These are phyloP conservation scores for Platycnemis pennipes DNA, from an alignment of 2,888 invertebrate genomes.

Conservation along the genomic window DNA sequence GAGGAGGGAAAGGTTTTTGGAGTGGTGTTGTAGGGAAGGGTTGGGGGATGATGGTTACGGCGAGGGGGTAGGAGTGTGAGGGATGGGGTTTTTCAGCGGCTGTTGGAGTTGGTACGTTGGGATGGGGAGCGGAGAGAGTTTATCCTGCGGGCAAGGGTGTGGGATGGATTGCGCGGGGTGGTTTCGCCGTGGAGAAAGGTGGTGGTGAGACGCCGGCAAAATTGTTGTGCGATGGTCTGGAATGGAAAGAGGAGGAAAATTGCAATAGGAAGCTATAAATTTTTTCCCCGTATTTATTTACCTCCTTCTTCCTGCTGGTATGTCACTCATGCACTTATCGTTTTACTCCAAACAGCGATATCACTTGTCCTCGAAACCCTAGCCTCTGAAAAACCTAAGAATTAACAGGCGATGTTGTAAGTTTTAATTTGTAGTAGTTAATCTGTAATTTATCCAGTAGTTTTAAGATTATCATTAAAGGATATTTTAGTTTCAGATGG, in stretches of 20 bases:
- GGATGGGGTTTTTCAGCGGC: neutral
- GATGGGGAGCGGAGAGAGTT: neutral
- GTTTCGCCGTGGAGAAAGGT: neutral
- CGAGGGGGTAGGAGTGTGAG: neutral
- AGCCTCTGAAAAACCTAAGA: neutral
- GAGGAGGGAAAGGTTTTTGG: neutral
- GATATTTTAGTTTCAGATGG: too few relatives aligned
- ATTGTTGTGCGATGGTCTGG: neutral
- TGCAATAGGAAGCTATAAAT: neutral
- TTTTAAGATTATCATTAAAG: too few relatives aligned
- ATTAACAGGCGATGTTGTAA: neutral
- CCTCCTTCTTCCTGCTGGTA: neutral
- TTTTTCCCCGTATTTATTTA: neutral
- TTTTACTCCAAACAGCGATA: neutral
- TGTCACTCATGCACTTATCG: neutral
- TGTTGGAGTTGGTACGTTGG: neutral
- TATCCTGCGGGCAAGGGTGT: neutral
- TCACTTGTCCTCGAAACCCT: neutral
- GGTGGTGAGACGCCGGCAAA: neutral
- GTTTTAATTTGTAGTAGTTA: too few relatives aligned
- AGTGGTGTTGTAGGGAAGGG: neutral
- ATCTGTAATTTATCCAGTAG: too few relatives aligned
- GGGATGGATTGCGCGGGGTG: neutral
- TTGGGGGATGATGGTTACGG: neutral
- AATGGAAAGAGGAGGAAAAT: neutral